Base-by-base conservation (phyloP, 2,888 invertebrate genomes). In the Stenotaenia linearis region DNA sequence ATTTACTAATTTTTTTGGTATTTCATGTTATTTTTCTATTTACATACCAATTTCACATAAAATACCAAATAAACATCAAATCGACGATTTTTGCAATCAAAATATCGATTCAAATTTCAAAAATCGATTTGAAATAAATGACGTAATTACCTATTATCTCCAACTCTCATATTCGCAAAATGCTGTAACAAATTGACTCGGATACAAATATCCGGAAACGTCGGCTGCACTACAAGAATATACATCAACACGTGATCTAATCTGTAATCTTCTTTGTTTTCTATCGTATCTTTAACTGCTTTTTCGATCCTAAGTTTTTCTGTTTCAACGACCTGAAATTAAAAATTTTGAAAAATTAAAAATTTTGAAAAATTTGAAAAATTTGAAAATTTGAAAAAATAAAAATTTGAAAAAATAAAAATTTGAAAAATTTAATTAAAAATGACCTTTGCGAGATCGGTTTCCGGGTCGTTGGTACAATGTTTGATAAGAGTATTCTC, bases 241-340 rank as follows among this genome's bases (percentile, higher is more conserved):
- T 85, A 86, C 10, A 85, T 82, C 23, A 85, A 83, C 37, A 85
- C 83, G 81, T 85, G 84, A 10, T 83, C 81, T 23, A 86, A 82
- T 6, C 86, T 83, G 0, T 82, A 82, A 79, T 86, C 86, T 6
- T 45, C 7, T 6, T 23, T 23, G 7, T 23, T 23, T 3, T 6
- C 21, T 7, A 15, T 21, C 25, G 61, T 61, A 25, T 61, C 61
- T 10, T 61, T 21, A 21, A 23, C 23, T 5, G 61, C 61, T 45
- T 61, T 61, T 25, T 61, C 23, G 3, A 61, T 7, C 25, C 61
- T 1, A 25, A 25, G 1, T 25, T 23, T 7, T 15, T 61, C 61
- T 7, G 6, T 7, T 6, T 61, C 61, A 23, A 61, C 10, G 6
- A 23, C 61, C 61, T 61, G 15, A 5, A 23, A 61, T 9, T 15